These are phyloP conservation scores for Morpho deidamia DNA, from an alignment of 2,888 invertebrate species.

Conservation along the genomic window DNA sequence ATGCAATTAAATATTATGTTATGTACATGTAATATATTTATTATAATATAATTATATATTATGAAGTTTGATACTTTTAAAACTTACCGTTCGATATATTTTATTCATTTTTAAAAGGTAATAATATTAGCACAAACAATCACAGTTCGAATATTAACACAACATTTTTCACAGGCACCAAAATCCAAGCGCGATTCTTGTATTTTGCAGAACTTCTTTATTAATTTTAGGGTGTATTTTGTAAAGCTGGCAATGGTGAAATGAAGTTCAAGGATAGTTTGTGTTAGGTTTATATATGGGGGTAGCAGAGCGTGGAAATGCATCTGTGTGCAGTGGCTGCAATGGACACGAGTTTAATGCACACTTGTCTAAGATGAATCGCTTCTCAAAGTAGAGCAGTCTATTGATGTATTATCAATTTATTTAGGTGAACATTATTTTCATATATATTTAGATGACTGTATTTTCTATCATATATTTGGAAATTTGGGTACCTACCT, in stretches of 20 bases:
- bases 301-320: conserved; percentile 62
- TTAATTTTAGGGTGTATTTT: conserved; percentile 24
- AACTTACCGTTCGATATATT: conserved; percentile 61
- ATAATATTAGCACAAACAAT: conserved; percentile 42
- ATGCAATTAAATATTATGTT: too few relatives aligned
- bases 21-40: too few relatives aligned
- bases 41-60: too few relatives aligned
- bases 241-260: conserved; percentile 43
- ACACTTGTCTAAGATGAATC: conserved; percentile 36
- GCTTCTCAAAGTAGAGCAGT: conserved; percentile 32
- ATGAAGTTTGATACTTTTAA: too few relatives aligned
- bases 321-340: conserved; percentile 37
- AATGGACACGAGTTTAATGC: conserved; percentile 33
- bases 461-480: too few relatives aligned
- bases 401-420: too few relatives aligned
- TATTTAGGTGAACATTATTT: too few relatives aligned
- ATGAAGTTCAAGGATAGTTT: conserved; percentile 75
- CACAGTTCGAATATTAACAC: conserved; percentile 33
- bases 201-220: conserved; percentile 28
- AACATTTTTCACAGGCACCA: conserved; percentile 20
- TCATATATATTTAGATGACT: too few relatives aligned
- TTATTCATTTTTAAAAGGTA: conserved; percentile 49
- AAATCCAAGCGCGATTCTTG: conserved; percentile 33
- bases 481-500: too few relatives aligned
- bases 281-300: conserved; percentile 66